Conservation (phyloP, 2,888 invertebrate genomes). For the Protonemura montana region DNA sequence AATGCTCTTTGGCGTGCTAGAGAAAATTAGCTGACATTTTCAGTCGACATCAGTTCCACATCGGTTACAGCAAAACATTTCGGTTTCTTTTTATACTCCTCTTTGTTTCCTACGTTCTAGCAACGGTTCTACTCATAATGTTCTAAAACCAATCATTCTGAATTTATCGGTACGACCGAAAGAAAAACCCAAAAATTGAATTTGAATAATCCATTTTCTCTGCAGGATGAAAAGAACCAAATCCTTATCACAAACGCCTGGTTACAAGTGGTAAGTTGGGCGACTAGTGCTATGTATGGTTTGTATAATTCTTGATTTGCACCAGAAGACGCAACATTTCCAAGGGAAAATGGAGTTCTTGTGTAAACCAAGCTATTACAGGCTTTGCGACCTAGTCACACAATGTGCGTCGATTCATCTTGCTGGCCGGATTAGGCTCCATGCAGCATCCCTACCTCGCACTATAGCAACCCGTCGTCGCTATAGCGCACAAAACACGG, state of each 20-base stretch:
- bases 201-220: conserved; percentile 47
- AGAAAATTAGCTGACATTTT: neutral
- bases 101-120: neutral
- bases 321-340: conserved; percentile 20
- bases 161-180: neutral
- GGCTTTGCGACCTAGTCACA: conserved; percentile 42
- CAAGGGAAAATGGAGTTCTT: conserved; percentile 37
- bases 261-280: conserved; percentile 66
- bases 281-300: conserved; percentile 40
- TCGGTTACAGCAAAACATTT: neutral
- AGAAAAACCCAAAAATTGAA: neutral
- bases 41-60: neutral
- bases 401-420: conserved; percentile 34
- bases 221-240: conserved; percentile 69
- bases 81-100: neutral
- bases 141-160: neutral
- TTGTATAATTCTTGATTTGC: conserved; percentile 39
- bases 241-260: conserved; percentile 68
- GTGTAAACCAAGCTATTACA: conserved; percentile 43
- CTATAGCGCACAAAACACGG: neutral
- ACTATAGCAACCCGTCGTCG: neutral
- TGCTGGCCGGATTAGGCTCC: neutral
- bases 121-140: neutral
- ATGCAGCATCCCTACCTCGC: neutral
- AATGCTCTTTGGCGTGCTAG: neutral